Evolutionary conservation across 2,113 vertebrate species (phyloP), one percentile per base, ranked within the genome.

Genomic region (Psilopogon haemacephalus): DNA sequence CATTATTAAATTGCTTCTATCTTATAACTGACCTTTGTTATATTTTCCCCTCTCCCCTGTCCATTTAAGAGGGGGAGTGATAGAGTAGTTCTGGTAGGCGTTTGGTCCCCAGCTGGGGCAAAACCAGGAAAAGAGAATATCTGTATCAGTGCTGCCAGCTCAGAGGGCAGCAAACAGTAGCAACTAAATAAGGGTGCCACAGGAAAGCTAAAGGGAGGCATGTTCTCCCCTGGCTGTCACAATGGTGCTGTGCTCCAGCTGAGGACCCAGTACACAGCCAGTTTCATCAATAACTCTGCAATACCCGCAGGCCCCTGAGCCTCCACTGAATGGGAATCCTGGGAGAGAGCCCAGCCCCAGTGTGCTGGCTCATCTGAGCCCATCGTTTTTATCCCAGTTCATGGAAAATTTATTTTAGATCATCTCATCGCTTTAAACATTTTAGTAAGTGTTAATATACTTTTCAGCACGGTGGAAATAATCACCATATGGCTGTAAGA

Each of bases 401-500:
- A 15, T 48, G 2, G 83, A 48, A 84, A 88, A 86, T 84, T 30
- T 68, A 56, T 88, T 87, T 86, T 79, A 88, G 68, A 88, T 93
- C 64, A 16, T 86, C 87, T 94, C 74, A 32, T 80, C 12, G 3
- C 83, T 94, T 95, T 84, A 95, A 95, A 94, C 83, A 78, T 96
- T 95, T 90, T 89, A 72, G 50, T 89, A 88, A 94, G 93, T 89
- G 93, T 95, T 95, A 95, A 95, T 95, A 86, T 89, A 95, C 90
- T 95, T 87, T 87, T 78, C 80, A 85, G 71, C 11, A 5, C 71
- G 8, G 80, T 97, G 89, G 97, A 95, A 96, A 89, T 95, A 93
- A 95, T 97, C 80, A 82, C 89, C 95, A 89, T 96, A 95, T 94
- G 95, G 94, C 76, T 94, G 75, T 86, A 90, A 93, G 91, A 84